Evolutionary conservation across 1,140 invertebrate genomes (phyloP).

Genomic region (Doryteuthis pealeii): DNA sequence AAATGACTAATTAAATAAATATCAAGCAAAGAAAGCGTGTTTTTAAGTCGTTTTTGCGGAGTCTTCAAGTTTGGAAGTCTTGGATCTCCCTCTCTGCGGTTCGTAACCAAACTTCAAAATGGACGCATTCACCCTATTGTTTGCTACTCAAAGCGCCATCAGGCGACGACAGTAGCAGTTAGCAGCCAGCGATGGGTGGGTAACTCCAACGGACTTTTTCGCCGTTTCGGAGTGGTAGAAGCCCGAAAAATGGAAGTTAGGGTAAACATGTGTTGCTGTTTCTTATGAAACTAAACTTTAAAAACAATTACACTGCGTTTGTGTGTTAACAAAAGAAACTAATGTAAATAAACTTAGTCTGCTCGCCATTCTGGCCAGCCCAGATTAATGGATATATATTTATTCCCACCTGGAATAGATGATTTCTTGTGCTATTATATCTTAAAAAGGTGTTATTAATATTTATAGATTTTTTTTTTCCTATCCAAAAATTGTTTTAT

Average conservation of each 20-base stretch:
- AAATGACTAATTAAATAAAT: slow-evolving; percentile 7
- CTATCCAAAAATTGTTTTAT: slow-evolving; percentile 24
- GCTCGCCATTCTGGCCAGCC: not conserved
- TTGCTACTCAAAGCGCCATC: slow-evolving; percentile 31
- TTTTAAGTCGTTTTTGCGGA: not conserved
- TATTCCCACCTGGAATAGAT: slow-evolving; percentile 24
- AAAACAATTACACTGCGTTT: slow-evolving; percentile 21
- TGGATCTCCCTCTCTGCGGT: not conserved
- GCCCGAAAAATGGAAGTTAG: slow-evolving; percentile 13
- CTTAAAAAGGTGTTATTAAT: slow-evolving; percentile 27
- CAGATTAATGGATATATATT: slow-evolving; percentile 6
- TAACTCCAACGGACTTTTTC: slow-evolving; percentile 32
- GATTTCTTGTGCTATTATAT: slow-evolving; percentile 14
- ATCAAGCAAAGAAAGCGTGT: not conserved
- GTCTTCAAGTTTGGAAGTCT: slow-evolving; percentile 1
- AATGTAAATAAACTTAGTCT: slow-evolving; percentile 6
- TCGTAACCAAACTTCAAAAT: slow-evolving; percentile 24
- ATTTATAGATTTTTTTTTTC: slow-evolving; percentile 37
- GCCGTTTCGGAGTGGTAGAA: slow-evolving; percentile 22
- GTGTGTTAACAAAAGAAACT: slow-evolving; percentile 19
- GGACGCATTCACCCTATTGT: slow-evolving; percentile 28
- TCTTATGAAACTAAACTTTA: slow-evolving; percentile 11
- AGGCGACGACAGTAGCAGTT: slow-evolving; percentile 31
- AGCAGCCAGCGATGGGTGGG: slow-evolving; percentile 29
- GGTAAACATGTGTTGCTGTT: slow-evolving; percentile 12